Evolutionary conservation across 1,140 invertebrate genomes (phyloP), one percentile per base, ranked within the genome.

Genomic region (Melitaea cinxia): DNA sequence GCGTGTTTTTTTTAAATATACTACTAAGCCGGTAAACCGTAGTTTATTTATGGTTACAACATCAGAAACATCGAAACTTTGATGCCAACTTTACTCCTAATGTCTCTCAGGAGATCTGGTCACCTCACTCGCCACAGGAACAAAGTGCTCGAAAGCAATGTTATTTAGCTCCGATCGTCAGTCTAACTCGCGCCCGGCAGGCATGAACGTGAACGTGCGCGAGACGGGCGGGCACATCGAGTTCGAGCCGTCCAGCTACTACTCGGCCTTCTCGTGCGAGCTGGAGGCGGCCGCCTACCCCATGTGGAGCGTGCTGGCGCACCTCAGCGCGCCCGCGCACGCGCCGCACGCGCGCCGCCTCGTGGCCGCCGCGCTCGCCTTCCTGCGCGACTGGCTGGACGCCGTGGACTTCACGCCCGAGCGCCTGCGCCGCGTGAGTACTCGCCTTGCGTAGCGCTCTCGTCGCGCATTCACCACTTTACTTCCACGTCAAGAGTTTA

Each of bases 241-340:
- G 92, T 99, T 97, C 91, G 98, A 99, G 85, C 97, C 97, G 12
- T 97, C 97, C 63, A 98, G 97, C 0, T 99, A 99, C 91, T 99
- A 99, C 91, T 97, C 97, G 45, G 97, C 98, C 0, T 99, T 99
- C 91, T 97, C 97, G 58, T 98, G 98, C 56, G 98, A 99, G 92
- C 91, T 99, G 64, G 98, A 99, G 91, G 97, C 97, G 6, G 97
- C 96, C 77, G 97, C 98, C 1, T 98, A 98, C 89, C 97, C 98
- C 1, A 98, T 99, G 97, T 99, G 98, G 98, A 97, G 97, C 2
- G 92, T 99, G 24, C 94, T 99, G 23, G 95, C 95, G 7, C 98
- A 99, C 92, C 92, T 98, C 14, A 94, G 94, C 59, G 95, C 95
- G 73, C 91, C 93, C 0, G 93, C 93, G 62, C 96, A 96, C 73